Evolutionary conservation across 2,888 invertebrate species (phyloP).

Genomic region (Latrodectus hesperus): DNA sequence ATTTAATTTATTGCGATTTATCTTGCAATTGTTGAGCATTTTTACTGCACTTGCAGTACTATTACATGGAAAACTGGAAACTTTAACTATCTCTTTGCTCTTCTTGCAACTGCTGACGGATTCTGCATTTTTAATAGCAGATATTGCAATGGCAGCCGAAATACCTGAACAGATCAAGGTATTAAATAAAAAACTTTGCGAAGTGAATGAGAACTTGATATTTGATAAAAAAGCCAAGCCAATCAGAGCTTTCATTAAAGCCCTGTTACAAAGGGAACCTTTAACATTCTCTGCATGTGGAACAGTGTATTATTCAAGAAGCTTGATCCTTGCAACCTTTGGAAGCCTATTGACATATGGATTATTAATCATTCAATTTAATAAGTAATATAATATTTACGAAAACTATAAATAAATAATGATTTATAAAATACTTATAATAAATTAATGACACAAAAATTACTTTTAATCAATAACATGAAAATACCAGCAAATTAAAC

Average conservation of each 20-base stretch:
- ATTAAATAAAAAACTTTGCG: neutral
- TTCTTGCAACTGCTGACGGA: neutral
- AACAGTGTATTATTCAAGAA: neutral
- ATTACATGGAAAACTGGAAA: neutral
- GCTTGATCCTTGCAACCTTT: constrained; percentile 10
- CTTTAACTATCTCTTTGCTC: neutral
- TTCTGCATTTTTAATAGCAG: neutral
- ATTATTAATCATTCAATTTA: constrained; percentile 2
- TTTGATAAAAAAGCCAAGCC: neutral
- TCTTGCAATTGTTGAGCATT: neutral
- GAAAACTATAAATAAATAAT: too few relatives aligned
- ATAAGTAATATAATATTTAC: too few relatives aligned
- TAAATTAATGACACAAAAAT: too few relatives aligned
- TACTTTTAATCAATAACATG: too few relatives aligned
- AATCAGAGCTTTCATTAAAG: neutral
- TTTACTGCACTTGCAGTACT: neutral
- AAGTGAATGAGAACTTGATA: neutral
- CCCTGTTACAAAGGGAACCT: constrained; percentile 3
- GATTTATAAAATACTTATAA: too few relatives aligned
- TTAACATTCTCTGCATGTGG: neutral
- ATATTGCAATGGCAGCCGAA: neutral
- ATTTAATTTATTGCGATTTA: neutral
- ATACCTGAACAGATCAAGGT: neutral
- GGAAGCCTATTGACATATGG: constrained; percentile 14
- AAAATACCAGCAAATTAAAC: too few relatives aligned